These are phyloP conservation scores for Propithecus perrieri DNA, from an alignment of 2,797 vertebrate genomes.

Conservation along the genomic window DNA sequence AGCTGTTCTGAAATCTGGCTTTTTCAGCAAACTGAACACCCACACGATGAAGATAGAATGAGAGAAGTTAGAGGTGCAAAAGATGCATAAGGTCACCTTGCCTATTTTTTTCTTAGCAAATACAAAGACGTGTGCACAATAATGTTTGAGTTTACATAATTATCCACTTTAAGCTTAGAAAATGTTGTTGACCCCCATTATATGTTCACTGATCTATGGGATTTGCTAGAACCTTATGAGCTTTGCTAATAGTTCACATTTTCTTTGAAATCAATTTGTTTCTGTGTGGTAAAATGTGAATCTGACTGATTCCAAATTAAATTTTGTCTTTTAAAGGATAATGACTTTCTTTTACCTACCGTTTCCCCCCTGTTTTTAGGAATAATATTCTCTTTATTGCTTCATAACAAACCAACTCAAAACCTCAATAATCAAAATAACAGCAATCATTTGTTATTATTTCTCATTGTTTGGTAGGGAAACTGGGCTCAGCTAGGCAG, in stretches of 20 bases:
- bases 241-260: constrained; percentile 7
- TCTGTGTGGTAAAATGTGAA: not conserved
- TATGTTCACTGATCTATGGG: not conserved
- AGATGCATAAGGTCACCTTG: constrained; percentile 56
- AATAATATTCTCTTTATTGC: not conserved
- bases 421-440: not conserved
- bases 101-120: constrained; percentile 18
- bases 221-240: not conserved
- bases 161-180: not conserved
- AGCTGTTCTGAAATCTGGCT: constrained; percentile 79
- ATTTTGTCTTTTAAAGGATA: constrained; percentile 43
- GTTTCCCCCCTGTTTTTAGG: not conserved
- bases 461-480: not conserved
- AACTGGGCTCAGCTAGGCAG: not conserved
- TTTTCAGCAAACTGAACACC: constrained; percentile 75
- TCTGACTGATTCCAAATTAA: not conserved
- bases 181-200: not conserved
- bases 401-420: not conserved
- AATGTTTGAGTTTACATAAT: not conserved
- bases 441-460: not conserved
- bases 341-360: not conserved
- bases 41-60: constrained; percentile 57
- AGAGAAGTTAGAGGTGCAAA: constrained; percentile 66
- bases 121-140: not conserved
- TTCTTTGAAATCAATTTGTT: constrained; percentile 32